Base-by-base conservation (phyloP, 1,140 invertebrate genomes). In the Drosophila melanica region DNA sequence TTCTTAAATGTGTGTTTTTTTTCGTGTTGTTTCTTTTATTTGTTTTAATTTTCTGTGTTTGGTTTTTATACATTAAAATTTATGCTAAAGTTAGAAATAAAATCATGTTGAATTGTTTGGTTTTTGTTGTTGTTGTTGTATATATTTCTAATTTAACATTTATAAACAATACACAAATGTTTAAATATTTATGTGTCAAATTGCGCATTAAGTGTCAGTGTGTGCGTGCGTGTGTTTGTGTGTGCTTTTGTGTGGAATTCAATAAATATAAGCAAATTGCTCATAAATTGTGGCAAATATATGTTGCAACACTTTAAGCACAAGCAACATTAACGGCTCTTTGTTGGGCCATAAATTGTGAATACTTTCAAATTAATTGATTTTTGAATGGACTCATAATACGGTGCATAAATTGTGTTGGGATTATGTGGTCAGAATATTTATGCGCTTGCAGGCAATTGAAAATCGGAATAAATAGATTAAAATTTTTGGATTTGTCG, bases 1-100 rank as follows among this genome's bases (percentile, higher is more conserved):
- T 48, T 33, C 70, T 69, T 69, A 63, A 74, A 55, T 72, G 37
- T 65, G 50, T n/a, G n/a, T n/a, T 45, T 41, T 39, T 50, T 27
- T 37, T 37, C 44, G 14, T 63, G 27, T 51, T 51, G 14, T 37
- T 66, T 14, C 39, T 58, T 23, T 51, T 51, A 37, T 53, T 42
- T n/a, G 16, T 44, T 58, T 69, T n/a, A 6, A 39, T 75, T 14
- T 57, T 73, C 23, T 79, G 77, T 57, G 63, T 50, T 58, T 41
- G 33, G 75, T 64, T 79, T 71, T 86, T 70, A 67, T 81, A 87
- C 82, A 87, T 79, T 87, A 82, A 87, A 87, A 82, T 89, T 73
- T 77, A 82, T 77, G 79, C 79, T 87, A 82, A 82, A 69, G 39
- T 76, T 76, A 79, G 71, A 87, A 86, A 87, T 82, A 86, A 86